These are phyloP conservation scores for Plusia festucae DNA, from an alignment of 2,888 invertebrate genomes.

Conservation along the genomic window DNA sequence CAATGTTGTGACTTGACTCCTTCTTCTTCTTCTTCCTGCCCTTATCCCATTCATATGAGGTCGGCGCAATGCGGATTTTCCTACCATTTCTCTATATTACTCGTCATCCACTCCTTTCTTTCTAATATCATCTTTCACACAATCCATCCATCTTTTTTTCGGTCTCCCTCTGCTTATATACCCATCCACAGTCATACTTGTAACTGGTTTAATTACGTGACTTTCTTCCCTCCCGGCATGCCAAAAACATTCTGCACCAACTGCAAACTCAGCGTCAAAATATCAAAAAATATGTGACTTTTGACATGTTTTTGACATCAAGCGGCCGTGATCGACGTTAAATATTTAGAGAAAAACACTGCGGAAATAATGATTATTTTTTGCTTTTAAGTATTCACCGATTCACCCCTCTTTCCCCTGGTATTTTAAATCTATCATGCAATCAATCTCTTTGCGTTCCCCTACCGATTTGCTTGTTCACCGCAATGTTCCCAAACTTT, in stretches of 20 bases:
- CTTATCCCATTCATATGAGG: too few relatives aligned
- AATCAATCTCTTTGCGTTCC: background rate
- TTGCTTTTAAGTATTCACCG: background rate
- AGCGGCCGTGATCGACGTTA: background rate
- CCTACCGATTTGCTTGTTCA: background rate
- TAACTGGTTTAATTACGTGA: too few relatives aligned
- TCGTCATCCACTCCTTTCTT: too few relatives aligned
- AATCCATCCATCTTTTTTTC: too few relatives aligned
- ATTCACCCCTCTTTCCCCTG: background rate
- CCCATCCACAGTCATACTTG: too few relatives aligned
- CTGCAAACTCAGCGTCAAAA: background rate
- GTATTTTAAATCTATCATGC: background rate
- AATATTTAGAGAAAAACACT: background rate
- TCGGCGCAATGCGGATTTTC: too few relatives aligned
- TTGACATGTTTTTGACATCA: conserved; percentile 1
- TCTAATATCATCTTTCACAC: too few relatives aligned
- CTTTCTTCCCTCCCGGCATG: too few relatives aligned
- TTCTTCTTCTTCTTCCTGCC: too few relatives aligned
- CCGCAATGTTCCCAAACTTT: background rate
- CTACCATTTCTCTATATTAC: too few relatives aligned
- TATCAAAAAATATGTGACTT: background rate
- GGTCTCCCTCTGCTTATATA: too few relatives aligned
- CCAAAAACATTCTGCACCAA: background rate
- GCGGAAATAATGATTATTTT: background rate
- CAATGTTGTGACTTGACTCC: background rate